These are phyloP conservation scores for Panulirus ornatus DNA, from an alignment of 1,140 invertebrate species.

Conservation along the genomic window DNA sequence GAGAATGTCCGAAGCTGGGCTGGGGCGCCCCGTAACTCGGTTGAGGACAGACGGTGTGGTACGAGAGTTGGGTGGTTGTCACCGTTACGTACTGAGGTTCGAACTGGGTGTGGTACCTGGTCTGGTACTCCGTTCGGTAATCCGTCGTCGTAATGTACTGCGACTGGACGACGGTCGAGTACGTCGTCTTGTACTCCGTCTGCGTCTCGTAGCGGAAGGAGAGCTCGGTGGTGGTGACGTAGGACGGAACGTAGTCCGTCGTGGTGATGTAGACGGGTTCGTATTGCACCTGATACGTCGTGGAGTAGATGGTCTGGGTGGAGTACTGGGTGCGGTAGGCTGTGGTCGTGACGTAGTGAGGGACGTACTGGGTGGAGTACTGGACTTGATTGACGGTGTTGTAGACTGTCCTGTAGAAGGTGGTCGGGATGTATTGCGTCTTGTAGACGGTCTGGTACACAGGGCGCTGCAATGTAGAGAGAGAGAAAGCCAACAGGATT, in stretches of 20 bases:
- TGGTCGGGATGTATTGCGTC: constrained; percentile 25
- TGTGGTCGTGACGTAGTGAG: constrained; percentile 25
- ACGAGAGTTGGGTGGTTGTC: not conserved
- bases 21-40: constrained; percentile 4
- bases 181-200: not conserved
- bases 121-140: not conserved
- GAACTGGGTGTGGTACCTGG: constrained; percentile 25
- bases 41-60: constrained; percentile 32
- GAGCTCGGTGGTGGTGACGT: constrained; percentile 37
- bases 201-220: constrained; percentile 19
- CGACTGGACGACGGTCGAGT: not conserved
- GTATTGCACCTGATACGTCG: not conserved
- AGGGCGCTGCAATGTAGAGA: not conserved
- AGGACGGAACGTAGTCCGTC: constrained; percentile 31
- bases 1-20: not conserved
- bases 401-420: constrained; percentile 22
- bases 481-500: too few relatives aligned
- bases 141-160: constrained; percentile 20
- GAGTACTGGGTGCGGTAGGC: constrained; percentile 15
- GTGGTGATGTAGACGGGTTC: constrained; percentile 23
- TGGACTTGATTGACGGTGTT: not conserved
- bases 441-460: constrained; percentile 32
- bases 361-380: constrained; percentile 14
- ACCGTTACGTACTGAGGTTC: constrained; percentile 34
- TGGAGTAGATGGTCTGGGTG: constrained; percentile 22